phyloP scores from a whole-genome alignment of 2,113 vertebrate species.

The Chloebia gouldiae region DNA sequence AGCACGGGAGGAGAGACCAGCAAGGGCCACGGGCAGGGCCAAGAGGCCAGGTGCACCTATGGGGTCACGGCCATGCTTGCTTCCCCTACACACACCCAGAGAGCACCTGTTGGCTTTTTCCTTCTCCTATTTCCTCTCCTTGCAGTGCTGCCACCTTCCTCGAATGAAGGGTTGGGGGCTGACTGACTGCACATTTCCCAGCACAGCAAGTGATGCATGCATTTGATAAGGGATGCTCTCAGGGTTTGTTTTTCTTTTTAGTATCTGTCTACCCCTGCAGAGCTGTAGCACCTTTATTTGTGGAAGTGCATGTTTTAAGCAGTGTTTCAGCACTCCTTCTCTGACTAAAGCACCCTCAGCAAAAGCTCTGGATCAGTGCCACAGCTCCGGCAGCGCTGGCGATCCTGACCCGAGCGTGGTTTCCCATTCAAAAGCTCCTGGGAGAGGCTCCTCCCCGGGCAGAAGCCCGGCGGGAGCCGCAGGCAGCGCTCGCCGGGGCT shows the following conservation, averaged over 20 bases:
- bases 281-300: neutral
- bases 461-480: neutral
- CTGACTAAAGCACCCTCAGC: neutral
- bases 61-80: fast-evolving
- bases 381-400: fast-evolving
- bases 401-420: neutral
- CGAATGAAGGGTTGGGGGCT: too few species aligned
- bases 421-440: neutral
- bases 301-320: neutral
- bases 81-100: neutral
- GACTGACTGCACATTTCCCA: neutral
- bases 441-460: neutral
- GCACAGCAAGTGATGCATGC: neutral
- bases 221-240: neutral
- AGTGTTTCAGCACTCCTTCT: neutral
- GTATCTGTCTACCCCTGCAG: neutral
- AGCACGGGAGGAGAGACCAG: neutral
- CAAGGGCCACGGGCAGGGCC: fast-evolving
- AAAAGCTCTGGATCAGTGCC: neutral
- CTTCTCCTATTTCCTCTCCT: neutral
- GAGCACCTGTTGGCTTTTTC: fast-evolving
- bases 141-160: neutral
- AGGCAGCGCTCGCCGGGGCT: fast-evolving
- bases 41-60: neutral
- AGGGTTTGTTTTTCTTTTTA: neutral